These are phyloP conservation scores for Lissonota sp. DNA, from an alignment of 2,888 invertebrate species.

Conservation along the genomic window DNA sequence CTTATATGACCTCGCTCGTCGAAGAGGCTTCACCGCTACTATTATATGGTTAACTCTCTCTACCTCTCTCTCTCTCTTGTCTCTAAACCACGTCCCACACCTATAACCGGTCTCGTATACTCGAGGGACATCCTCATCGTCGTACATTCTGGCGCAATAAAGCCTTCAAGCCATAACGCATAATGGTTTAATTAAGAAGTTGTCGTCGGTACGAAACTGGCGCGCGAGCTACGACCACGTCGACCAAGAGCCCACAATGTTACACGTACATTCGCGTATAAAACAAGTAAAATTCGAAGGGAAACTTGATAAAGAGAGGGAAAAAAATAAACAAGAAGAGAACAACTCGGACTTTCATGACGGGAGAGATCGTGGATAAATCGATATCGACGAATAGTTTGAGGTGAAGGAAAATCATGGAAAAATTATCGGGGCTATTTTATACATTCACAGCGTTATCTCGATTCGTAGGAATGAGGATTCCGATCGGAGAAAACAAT, in stretches of 20 bases:
- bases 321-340: not conserved
- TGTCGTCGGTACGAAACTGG: conserved; percentile 69
- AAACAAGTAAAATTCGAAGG: conserved; percentile 19
- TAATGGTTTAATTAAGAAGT: conserved; percentile 82
- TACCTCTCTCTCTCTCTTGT: conserved; percentile 60
- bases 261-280: conserved; percentile 11
- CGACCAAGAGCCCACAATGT: conserved; percentile 7
- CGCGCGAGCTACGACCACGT: conserved; percentile 23
- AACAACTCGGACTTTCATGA: not conserved
- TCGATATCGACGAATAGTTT: too few species aligned
- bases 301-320: conserved; percentile 11
- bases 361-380: too few species aligned
- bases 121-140: conserved; percentile 57
- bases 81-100: conserved; percentile 32
- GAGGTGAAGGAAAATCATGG: too few species aligned
- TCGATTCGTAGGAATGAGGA: conserved; percentile 6
- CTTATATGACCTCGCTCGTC: conserved; percentile 45
- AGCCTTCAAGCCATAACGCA: conserved; percentile 78
- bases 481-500: conserved; percentile 45
- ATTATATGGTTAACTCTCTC: conserved; percentile 47
- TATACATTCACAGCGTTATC: too few species aligned
- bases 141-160: conserved; percentile 74
- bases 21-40: conserved; percentile 46
- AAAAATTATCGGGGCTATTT: too few species aligned
- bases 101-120: conserved; percentile 63